Conservation (phyloP, 2,888 invertebrate genomes). For the Scaptomyza tumidula region DNA sequence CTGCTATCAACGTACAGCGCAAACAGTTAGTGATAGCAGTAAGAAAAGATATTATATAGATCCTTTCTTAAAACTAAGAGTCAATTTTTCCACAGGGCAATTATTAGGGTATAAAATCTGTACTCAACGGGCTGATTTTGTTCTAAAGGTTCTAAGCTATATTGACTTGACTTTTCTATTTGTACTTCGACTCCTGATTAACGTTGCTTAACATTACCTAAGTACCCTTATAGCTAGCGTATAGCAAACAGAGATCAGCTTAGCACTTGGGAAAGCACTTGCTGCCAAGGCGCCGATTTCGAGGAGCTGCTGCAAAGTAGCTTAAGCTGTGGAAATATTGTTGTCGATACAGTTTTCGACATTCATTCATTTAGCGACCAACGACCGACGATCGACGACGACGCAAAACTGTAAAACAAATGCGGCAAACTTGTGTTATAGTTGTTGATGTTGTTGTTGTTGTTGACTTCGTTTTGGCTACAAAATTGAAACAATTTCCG, state of each 20-base stretch:
- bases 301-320: slow-evolving; percentile 32
- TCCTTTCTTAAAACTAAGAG: no score
- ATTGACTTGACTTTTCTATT: no score
- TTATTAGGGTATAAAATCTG: no score
- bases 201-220: no score
- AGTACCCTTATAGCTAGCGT: no score
- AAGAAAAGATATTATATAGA: no score
- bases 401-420: slow-evolving; percentile 36
- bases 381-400: slow-evolving; percentile 62
- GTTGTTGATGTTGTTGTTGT: slow-evolving; percentile 41
- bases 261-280: slow-evolving; percentile 64
- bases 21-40: no score
- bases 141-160: no score
- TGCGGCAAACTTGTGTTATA: slow-evolving; percentile 59
- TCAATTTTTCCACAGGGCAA: no score
- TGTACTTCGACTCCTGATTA: no score
- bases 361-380: slow-evolving; percentile 81
- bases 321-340: slow-evolving; percentile 64
- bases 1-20: no score
- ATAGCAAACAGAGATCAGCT: slow-evolving; percentile 20
- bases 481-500: slow-evolving; percentile 84
- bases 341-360: slow-evolving; percentile 83
- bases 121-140: no score
- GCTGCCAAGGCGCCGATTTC: slow-evolving; percentile 19
- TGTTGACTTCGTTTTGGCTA: slow-evolving; percentile 72